A percentile compares a stretch with the other conserved stretches of the same genome.
Evolutionary conservation across 2,113 vertebrate genomes (phyloP).

Genomic region (Tor tambroides): DNA sequence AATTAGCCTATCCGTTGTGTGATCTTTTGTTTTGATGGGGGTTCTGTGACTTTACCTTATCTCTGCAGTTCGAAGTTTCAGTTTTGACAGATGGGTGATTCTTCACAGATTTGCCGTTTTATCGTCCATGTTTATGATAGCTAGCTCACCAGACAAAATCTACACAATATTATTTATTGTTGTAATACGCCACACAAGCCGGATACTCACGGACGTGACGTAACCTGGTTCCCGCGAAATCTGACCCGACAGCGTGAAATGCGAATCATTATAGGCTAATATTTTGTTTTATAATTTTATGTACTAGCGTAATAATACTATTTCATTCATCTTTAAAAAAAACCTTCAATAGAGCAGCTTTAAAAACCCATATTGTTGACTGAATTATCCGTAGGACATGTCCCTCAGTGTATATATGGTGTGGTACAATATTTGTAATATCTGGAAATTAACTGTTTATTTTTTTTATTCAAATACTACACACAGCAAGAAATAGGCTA

Average conservation of each 20-base stretch:
- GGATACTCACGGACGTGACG: neutral
- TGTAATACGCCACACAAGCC: neutral
- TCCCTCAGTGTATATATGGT: neutral
- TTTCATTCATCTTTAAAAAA: neutral
- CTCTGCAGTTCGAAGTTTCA: neutral
- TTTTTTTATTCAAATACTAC: neutral
- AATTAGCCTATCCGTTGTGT: neutral
- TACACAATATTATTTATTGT: neutral
- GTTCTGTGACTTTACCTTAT: neutral
- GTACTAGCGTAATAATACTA: neutral
- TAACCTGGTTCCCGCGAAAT: neutral
- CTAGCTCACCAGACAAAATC: neutral
- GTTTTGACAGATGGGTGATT: neutral
- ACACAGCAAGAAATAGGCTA: neutral
- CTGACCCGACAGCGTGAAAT: neutral
- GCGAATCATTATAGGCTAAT: neutral
- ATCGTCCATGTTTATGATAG: neutral
- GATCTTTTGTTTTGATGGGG: neutral
- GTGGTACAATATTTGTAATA: neutral
- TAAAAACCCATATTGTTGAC: neutral
- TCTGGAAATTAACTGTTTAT: neutral
- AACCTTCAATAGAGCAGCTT: neutral
- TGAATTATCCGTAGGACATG: neutral
- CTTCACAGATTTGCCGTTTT: neutral
- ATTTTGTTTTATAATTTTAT: too few relatives aligned